These are phyloP conservation scores for Ypsolopha sequella DNA, from an alignment of 2,888 invertebrate species.

Conservation along the genomic window DNA sequence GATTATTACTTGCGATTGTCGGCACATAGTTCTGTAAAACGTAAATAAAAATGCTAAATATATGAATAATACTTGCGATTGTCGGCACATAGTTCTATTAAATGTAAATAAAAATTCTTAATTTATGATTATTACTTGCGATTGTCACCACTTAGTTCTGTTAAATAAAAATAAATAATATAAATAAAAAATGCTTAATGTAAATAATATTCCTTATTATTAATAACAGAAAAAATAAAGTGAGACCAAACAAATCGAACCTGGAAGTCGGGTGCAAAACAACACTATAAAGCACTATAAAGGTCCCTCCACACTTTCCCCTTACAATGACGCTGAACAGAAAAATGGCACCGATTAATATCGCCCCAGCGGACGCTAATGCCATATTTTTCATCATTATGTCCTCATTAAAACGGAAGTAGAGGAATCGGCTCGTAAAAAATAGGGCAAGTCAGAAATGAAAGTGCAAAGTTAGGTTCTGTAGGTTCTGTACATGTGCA, in stretches of 20 bases:
- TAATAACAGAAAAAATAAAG: not conserved
- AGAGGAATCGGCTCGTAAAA: slow-evolving; percentile 26
- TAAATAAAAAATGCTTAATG: not conserved
- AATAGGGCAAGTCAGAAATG: no score
- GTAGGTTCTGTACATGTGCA: no score
- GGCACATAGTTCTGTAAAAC: no score
- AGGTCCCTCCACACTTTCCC: slow-evolving; percentile 11
- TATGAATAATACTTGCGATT: no score
- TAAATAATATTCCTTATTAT: not conserved
- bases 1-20: no score
- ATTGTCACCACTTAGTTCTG: no score
- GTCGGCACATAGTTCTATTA: no score
- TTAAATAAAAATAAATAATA: no score
- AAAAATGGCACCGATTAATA: slow-evolving; percentile 45
- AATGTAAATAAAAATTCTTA: no score
- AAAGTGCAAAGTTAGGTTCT: no score
- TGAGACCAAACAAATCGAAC: not conserved
- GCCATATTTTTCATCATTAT: slow-evolving; percentile 62
- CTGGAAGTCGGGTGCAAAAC: slow-evolving; percentile 3
- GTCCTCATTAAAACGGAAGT: slow-evolving; percentile 48
- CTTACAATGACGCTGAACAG: slow-evolving; percentile 19
- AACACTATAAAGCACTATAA: slow-evolving; percentile 27
- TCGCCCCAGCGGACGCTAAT: slow-evolving; percentile 29
- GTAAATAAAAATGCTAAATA: no score
- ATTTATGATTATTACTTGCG: no score